phyloP scores from a whole-genome alignment of 2,797 vertebrate species.

The Ciconia nigra region DNA sequence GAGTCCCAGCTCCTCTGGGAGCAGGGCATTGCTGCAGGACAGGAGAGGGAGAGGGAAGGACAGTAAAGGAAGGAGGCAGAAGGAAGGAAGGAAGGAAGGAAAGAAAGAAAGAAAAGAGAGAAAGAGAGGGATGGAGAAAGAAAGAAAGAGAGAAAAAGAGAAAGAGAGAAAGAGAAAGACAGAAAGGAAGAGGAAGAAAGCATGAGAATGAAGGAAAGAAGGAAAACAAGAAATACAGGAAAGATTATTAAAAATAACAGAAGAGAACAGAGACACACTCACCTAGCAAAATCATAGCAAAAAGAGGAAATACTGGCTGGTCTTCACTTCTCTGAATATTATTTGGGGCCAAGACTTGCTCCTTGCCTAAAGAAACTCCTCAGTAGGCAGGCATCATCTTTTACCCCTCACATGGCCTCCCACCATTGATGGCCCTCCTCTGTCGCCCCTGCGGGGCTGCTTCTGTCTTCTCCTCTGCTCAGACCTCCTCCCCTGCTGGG shows the following conservation, averaged over 20 bases:
- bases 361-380: background rate
- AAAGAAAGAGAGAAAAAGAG: fast-evolving
- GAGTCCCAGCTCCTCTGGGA: background rate
- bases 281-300: background rate
- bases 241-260: background rate
- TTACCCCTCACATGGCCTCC: background rate
- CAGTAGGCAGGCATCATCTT: background rate
- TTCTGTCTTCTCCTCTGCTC: background rate
- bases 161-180: background rate
- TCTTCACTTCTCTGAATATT: background rate
- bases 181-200: too few relatives aligned
- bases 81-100: background rate
- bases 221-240: background rate
- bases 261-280: background rate
- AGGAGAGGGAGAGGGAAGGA: too few relatives aligned
- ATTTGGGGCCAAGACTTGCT: background rate
- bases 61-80: background rate
- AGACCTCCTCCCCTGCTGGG: background rate
- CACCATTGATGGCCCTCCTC: background rate
- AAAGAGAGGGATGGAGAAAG: too few relatives aligned
- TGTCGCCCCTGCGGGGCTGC: background rate
- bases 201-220: background rate
- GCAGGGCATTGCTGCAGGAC: background rate
- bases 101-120: too few relatives aligned
- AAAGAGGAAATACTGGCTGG: background rate